These are phyloP conservation scores for Antrozous pallidus DNA, from an alignment of 2,797 vertebrate genomes.

Conservation along the genomic window DNA sequence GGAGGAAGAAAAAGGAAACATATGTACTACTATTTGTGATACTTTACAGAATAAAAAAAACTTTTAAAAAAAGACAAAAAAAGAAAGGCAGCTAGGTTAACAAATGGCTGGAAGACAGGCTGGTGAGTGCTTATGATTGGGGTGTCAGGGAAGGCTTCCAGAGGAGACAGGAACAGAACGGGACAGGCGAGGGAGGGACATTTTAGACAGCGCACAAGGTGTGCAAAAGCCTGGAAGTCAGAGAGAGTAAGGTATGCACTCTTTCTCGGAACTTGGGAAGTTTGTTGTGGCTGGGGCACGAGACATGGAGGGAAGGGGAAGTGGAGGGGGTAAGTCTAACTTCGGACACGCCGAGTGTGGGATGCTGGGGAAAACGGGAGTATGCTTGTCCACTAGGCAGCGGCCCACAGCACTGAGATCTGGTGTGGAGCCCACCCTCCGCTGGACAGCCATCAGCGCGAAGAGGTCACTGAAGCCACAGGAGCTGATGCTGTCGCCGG, in stretches of 20 bases:
- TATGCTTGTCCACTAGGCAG: not conserved
- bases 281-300: not conserved
- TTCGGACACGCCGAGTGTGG: not conserved
- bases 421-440: not conserved
- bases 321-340: not conserved
- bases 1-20: too few relatives aligned
- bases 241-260: not conserved
- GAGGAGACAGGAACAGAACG: not conserved
- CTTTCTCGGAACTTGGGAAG: not conserved
- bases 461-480: not conserved
- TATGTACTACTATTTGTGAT: too few relatives aligned
- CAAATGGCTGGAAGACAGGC: not conserved
- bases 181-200: not conserved
- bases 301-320: not conserved
- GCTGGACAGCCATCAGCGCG: not conserved
- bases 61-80: too few relatives aligned
- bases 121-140: not conserved
- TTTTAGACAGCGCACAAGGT: not conserved
- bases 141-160: not conserved
- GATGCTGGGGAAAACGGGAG: not conserved
- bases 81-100: not conserved
- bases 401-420: not conserved
- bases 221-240: not conserved
- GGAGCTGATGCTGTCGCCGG: not conserved
- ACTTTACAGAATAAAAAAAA: too few relatives aligned